Percentiles rank a stretch among this genome's conserved stretches.
These are phyloP conservation scores for Drosophila buzzatii DNA, from an alignment of 2,888 invertebrate species.

Conservation along the genomic window DNA sequence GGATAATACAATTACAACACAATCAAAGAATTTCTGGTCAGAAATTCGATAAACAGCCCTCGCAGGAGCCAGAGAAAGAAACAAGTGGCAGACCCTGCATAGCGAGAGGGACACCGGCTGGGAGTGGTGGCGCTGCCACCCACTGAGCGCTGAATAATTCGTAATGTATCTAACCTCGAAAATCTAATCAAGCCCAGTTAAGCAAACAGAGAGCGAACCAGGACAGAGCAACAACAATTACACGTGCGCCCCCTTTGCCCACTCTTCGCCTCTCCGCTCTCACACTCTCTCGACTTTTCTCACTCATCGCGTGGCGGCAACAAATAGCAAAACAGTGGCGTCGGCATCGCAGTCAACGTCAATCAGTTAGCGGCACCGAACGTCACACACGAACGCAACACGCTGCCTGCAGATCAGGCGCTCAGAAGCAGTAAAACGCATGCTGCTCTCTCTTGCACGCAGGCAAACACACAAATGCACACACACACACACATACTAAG, in stretches of 20 bases:
- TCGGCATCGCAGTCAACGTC: slow-evolving; percentile 56
- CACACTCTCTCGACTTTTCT: slow-evolving; percentile 1
- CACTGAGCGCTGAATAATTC: slow-evolving; percentile 75
- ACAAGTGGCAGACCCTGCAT: slow-evolving; percentile 43
- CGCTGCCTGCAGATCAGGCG: slow-evolving; percentile 82
- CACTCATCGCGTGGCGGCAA: slow-evolving; percentile 26
- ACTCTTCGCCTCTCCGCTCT: slow-evolving; percentile 2
- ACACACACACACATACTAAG: background rate
- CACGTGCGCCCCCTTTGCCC: slow-evolving; percentile 2
- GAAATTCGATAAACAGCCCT: slow-evolving; percentile 69
- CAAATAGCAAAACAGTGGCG: slow-evolving; percentile 31
- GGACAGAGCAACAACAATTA: slow-evolving; percentile 37
- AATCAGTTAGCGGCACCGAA: slow-evolving; percentile 73
- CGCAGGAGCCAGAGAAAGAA: slow-evolving; percentile 38
- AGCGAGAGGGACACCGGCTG: background rate
- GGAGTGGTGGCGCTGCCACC: slow-evolving; percentile 21
- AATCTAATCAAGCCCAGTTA: slow-evolving; percentile 82
- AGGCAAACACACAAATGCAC: background rate
- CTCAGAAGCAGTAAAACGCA: slow-evolving; percentile 52
- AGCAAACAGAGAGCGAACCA: slow-evolving; percentile 60
- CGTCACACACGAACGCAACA: slow-evolving; percentile 84
- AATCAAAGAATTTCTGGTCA: slow-evolving; percentile 74
- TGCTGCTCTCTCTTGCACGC: slow-evolving; percentile 6
- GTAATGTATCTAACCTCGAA: slow-evolving; percentile 82
- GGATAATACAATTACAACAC: slow-evolving; percentile 77